Base-by-base conservation (phyloP, 2,113 vertebrate genomes). In the Megalops atlanticus region DNA sequence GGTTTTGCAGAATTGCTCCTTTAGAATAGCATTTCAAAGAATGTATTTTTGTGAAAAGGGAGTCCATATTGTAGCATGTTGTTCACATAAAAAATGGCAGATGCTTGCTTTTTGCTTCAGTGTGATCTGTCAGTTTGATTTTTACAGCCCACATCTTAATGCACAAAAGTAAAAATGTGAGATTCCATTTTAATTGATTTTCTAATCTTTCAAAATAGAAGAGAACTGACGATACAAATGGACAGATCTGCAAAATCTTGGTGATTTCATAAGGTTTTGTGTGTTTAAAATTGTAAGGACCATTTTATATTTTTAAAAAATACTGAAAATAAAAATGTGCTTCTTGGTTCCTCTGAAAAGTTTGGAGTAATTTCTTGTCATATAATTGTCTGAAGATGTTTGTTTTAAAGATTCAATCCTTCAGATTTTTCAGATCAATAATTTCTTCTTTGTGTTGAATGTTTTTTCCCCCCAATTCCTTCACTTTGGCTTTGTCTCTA, bases 121-220 rank as follows among this genome's bases (percentile, higher is more conserved):
- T 31, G 8, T 35, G 35, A 45, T 45, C 77, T 79, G 77, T 78
- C 77, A 31, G 69, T 16, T 35, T 31, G 5, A 35, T 10, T 54
- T 76, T 83, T 69, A 39, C 45, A 47, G 12, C 69, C 33, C 36
- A 70, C 36, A 39, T 52, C n/a, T 31, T 64, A 64, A 49, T n/a
- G 36, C 35, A 64, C 58, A 27, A 10, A 43, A 33, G 24, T n/a
- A 21, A 52, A 54, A 27, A 27, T 64, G 64, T 74, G 69, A 33
- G 74, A 87, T 87, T 89, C 84, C 81, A 45, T 84, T 87, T 71
- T 83, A 83, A 86, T 83, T 45, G 21, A 82, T 83, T 91, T 81
- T 91, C 58, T 38, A 14, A 36, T 71, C 36, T 36, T 71, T 71
- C 36, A 36, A 71, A 38, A 71, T 38, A 16, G 33, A 35, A 33